A percentile compares a stretch with the other conserved stretches of the same genome.
These are phyloP conservation scores for Drosophila ezoana DNA, from an alignment of 2,888 invertebrate species.

Conservation along the genomic window DNA sequence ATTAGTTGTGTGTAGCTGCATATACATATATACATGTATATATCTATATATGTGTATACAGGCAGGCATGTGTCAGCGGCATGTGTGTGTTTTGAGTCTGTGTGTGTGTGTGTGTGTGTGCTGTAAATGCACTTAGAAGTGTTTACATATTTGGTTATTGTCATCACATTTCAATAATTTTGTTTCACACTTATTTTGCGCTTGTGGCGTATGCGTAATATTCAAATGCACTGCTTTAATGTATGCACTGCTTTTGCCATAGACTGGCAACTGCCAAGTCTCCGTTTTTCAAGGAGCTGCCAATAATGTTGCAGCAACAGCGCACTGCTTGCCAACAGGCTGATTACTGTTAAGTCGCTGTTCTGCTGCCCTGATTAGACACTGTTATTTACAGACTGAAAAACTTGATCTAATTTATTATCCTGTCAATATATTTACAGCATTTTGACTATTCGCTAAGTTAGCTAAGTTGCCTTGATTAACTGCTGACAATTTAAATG, in stretches of 20 bases:
- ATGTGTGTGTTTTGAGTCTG: not conserved
- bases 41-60: conserved; percentile 6
- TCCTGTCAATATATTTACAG: not conserved
- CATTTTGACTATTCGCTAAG: not conserved
- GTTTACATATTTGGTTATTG: conserved; percentile 24
- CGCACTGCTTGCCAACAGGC: too few relatives aligned
- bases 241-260: conserved; percentile 11
- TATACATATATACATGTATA: not conserved
- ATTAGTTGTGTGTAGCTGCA: conserved; percentile 37
- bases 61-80: conserved; percentile 8
- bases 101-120: not conserved
- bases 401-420: not conserved
- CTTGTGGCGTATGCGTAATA: conserved; percentile 55
- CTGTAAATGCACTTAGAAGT: not conserved
- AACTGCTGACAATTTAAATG: too few relatives aligned
- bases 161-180: conserved; percentile 24
- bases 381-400: too few relatives aligned
- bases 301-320: too few relatives aligned
- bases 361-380: too few relatives aligned
- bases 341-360: too few relatives aligned
- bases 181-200: not conserved
- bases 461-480: not conserved
- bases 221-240: conserved; percentile 40
- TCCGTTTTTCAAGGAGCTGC: not conserved
- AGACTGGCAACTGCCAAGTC: not conserved